Conservation (phyloP, 2,888 invertebrate species). For the Chloroclystis v-ata region DNA sequence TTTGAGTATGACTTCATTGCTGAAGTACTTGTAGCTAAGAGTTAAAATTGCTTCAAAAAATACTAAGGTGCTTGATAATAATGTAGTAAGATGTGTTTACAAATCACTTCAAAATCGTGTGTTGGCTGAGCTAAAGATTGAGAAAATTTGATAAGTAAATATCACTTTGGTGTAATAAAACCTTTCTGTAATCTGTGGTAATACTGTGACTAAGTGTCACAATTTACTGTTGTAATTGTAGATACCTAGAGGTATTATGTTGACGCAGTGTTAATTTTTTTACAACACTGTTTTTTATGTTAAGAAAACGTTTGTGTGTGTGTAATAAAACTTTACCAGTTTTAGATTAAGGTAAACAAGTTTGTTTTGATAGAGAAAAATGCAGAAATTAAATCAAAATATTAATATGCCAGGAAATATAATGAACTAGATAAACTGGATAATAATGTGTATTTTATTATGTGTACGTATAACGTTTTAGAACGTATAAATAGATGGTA, state of each 20-base stretch:
- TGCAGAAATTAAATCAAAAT: neutral
- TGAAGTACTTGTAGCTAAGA: no score
- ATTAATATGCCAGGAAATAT: constrained; percentile 1
- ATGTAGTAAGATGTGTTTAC: neutral
- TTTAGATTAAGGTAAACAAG: no score
- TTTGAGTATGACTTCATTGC: no score
- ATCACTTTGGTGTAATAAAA: neutral
- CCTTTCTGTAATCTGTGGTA: neutral
- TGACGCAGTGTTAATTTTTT: no score
- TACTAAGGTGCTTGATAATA: neutral
- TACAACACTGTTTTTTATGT: no score
- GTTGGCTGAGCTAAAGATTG: constrained; percentile 5
- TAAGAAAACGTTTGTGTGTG: no score
- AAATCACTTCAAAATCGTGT: neutral
- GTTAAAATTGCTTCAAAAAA: no score
- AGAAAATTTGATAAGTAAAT: constrained; percentile 5
- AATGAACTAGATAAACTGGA: neutral
- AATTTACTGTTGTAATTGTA: constrained; percentile 5
- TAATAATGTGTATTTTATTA: no score
- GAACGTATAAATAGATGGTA: no score
- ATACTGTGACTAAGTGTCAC: constrained; percentile 2
- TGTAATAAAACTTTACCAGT: no score
- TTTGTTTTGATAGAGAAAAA: neutral
- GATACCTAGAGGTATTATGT: no score
- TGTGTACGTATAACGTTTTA: no score